These are phyloP conservation scores for Gisinianus flammeolus DNA, from an alignment of 2,888 invertebrate genomes.

Conservation along the genomic window DNA sequence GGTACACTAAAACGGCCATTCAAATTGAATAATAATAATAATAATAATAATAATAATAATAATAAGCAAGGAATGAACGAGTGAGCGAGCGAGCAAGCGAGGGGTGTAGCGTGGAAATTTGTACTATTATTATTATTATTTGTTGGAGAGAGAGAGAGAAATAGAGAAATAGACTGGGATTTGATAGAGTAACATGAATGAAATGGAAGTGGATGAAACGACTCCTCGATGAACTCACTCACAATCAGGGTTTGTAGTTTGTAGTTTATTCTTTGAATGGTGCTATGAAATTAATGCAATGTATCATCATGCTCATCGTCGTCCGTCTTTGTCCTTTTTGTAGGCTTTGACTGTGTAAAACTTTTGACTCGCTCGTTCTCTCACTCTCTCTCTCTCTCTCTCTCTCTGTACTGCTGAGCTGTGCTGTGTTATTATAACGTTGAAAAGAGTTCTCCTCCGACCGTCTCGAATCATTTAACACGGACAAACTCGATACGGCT, in stretches of 20 bases:
- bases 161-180: conserved; percentile 23
- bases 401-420: too few relatives aligned
- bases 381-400: conserved; percentile 8
- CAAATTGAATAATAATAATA: not conserved
- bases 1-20: not conserved
- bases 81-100: not conserved
- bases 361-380: not conserved
- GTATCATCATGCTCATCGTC: not conserved
- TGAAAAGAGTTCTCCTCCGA: conserved; percentile 40
- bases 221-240: too few relatives aligned
- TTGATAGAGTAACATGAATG: conserved; percentile 30
- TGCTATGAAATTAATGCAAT: not conserved
- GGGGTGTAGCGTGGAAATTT: conserved; percentile 37
- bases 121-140: not conserved
- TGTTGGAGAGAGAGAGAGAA: not conserved
- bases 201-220: too few relatives aligned
- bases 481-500: conserved; percentile 54
- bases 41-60: too few relatives aligned
- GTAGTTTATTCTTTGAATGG: not conserved
- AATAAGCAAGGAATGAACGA: not conserved
- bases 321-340: not conserved
- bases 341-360: not conserved
- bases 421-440: conserved; percentile 26
- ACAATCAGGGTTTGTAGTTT: too few relatives aligned
- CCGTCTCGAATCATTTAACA: conserved; percentile 59